phyloP scores from a whole-genome alignment of 2,888 invertebrate genomes.

The Tachina fera region DNA sequence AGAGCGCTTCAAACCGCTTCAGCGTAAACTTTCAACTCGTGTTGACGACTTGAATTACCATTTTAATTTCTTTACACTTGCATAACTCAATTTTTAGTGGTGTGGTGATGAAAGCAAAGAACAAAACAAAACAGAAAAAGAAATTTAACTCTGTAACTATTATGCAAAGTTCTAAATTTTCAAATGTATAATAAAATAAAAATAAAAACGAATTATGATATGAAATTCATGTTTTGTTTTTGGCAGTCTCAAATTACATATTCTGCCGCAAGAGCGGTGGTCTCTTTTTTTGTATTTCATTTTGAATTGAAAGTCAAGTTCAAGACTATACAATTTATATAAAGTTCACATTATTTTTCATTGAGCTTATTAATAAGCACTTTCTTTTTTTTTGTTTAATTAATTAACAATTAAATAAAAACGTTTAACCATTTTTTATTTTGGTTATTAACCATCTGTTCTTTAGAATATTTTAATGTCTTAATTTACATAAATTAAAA shows the following conservation, averaged over 20 bases:
- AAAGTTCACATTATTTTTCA: not conserved
- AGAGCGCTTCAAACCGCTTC: not conserved
- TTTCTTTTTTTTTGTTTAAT: slow-evolving; percentile 12
- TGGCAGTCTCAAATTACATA: slow-evolving; percentile 39
- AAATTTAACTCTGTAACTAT: slow-evolving; percentile 17
- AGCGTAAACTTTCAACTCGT: slow-evolving; percentile 17
- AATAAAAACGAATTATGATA: not conserved
- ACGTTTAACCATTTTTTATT: too few relatives aligned
- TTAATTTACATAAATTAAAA: too few relatives aligned
- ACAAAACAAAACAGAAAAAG: not conserved
- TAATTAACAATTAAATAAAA: slow-evolving; percentile 9
- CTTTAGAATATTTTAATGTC: too few relatives aligned
- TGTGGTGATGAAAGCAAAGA: slow-evolving; percentile 8
- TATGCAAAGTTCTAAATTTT: slow-evolving; percentile 29
- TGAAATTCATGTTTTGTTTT: not conserved
- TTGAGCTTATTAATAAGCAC: slow-evolving; percentile 42
- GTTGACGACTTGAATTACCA: slow-evolving; percentile 46
- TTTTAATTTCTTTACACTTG: slow-evolving; percentile 48
- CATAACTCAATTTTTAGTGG: slow-evolving; percentile 41
- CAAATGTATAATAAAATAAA: not conserved
- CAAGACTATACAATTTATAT: slow-evolving; percentile 53
- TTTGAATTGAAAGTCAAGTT: slow-evolving; percentile 60
- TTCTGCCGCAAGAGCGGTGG: too few relatives aligned
- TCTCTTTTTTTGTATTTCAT: not conserved
- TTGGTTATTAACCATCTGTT: too few relatives aligned